A percentile compares a stretch with the other conserved stretches of the same genome.
These are phyloP conservation scores for Drosophila pandora DNA, from an alignment of 1,140 invertebrate species.

Conservation along the genomic window DNA sequence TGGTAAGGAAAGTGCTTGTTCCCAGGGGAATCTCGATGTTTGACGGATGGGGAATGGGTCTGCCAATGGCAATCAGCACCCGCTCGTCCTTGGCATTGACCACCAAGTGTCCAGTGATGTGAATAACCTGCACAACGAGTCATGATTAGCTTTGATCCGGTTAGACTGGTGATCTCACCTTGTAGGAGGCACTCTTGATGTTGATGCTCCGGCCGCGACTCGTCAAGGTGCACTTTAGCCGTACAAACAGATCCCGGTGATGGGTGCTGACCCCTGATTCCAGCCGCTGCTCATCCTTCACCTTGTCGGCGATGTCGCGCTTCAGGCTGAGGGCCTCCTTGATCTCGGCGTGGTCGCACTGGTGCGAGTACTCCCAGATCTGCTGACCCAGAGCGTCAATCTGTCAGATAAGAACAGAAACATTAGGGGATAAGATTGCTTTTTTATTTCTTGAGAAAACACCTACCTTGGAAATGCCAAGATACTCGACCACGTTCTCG, in stretches of 20 bases:
- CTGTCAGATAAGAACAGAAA: slow-evolving; percentile 84
- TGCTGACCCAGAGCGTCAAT: slow-evolving; percentile 97
- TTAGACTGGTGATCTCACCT: slow-evolving; percentile 86
- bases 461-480: slow-evolving; percentile 94
- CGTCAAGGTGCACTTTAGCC: slow-evolving; percentile 96
- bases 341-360: slow-evolving; percentile 97
- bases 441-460: neutral
- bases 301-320: slow-evolving; percentile 63
- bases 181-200: slow-evolving; percentile 96
- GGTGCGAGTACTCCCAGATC: slow-evolving; percentile 96
- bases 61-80: slow-evolving; percentile 90
- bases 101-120: slow-evolving; percentile 92
- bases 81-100: slow-evolving; percentile 83
- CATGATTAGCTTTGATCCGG: slow-evolving; percentile 1
- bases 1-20: slow-evolving; percentile 94
- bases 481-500: slow-evolving; percentile 94
- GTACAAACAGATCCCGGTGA: slow-evolving; percentile 89
- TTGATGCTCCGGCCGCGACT: slow-evolving; percentile 95
- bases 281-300: slow-evolving; percentile 84
- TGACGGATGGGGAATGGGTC: slow-evolving; percentile 95
- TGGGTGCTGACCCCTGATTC: slow-evolving; percentile 78
- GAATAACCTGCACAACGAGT: slow-evolving; percentile 90
- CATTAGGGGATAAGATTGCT: neutral
- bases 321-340: slow-evolving; percentile 88
- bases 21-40: slow-evolving; percentile 96